Evolutionary conservation across 2,888 invertebrate species (phyloP).

Genomic region (Drosophila nr. medialis): DNA sequence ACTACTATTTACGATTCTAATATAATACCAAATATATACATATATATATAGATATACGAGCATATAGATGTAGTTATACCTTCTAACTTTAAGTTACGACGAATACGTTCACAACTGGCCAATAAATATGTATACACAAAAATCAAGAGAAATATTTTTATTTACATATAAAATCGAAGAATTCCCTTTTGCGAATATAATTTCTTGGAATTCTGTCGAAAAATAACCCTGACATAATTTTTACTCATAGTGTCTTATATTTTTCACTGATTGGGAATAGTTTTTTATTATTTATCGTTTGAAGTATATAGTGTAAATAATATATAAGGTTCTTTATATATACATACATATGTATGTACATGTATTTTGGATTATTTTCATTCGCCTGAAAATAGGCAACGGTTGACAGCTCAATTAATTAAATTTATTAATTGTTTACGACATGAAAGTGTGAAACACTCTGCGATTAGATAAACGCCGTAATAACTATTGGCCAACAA

Average conservation of each 20-base stretch:
- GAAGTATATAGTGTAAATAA: background rate
- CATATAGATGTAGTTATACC: constrained; percentile 21
- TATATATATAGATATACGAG: background rate
- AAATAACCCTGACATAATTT: too few species aligned
- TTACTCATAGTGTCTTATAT: too few species aligned
- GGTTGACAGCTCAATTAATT: constrained; percentile 38
- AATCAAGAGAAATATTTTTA: background rate
- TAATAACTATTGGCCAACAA: constrained; percentile 41
- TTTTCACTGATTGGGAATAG: too few species aligned
- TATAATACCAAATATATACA: background rate
- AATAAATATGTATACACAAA: constrained; percentile 60
- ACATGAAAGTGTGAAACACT: constrained; percentile 7
- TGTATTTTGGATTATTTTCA: background rate
- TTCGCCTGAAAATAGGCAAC: constrained; percentile 37
- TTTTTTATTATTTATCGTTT: too few species aligned
- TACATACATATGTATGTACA: too few species aligned
- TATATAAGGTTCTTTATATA: background rate
- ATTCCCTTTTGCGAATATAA: too few species aligned
- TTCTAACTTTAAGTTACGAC: constrained; percentile 34
- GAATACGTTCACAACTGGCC: constrained; percentile 59
- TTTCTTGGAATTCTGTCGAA: background rate
- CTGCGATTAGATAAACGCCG: constrained; percentile 64
- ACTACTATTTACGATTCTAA: constrained; percentile 22
- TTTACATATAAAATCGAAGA: background rate
- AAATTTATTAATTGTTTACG: constrained; percentile 53